Evolutionary conservation across 1,140 invertebrate genomes (phyloP).

Genomic region (Drosophila subobscura): DNA sequence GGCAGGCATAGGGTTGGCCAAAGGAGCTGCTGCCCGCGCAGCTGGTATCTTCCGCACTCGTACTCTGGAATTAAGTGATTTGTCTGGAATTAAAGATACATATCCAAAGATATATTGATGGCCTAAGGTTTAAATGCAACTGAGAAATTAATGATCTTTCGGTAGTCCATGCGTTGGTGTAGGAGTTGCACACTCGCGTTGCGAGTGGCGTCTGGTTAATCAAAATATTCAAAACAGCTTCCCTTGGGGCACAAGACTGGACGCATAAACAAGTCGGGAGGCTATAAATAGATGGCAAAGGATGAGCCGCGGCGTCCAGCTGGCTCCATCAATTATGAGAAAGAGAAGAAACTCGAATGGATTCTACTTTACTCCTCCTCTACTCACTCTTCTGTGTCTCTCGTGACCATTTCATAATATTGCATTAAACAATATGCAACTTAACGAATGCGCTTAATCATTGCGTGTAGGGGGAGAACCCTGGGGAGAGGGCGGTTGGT

Average conservation of each 20-base stretch:
- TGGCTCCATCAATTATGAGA: slow-evolving; percentile 52
- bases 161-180: slow-evolving; percentile 44
- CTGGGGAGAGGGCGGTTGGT: neutral
- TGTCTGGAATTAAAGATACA: slow-evolving; percentile 48
- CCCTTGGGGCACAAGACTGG: slow-evolving; percentile 45
- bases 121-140: slow-evolving; percentile 5
- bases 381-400: neutral
- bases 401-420: slow-evolving; percentile 64
- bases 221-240: slow-evolving; percentile 76
- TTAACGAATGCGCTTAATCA: slow-evolving; percentile 73
- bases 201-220: slow-evolving; percentile 71
- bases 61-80: slow-evolving; percentile 42
- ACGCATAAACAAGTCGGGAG: slow-evolving; percentile 20
- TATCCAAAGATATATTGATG: neutral
- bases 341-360: slow-evolving; percentile 23
- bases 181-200: slow-evolving; percentile 37
- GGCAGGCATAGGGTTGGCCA: slow-evolving; percentile 37
- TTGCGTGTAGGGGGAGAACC: slow-evolving; percentile 24
- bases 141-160: slow-evolving; percentile 55
- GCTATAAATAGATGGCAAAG: slow-evolving; percentile 60
- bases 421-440: slow-evolving; percentile 64
- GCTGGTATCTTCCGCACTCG: neutral
- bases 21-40: neutral
- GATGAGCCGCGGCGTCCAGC: slow-evolving; percentile 42
- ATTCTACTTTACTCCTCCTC: neutral